Conservation (phyloP, 2,888 invertebrate genomes). For the Thecocarcelia acutangulata region DNA sequence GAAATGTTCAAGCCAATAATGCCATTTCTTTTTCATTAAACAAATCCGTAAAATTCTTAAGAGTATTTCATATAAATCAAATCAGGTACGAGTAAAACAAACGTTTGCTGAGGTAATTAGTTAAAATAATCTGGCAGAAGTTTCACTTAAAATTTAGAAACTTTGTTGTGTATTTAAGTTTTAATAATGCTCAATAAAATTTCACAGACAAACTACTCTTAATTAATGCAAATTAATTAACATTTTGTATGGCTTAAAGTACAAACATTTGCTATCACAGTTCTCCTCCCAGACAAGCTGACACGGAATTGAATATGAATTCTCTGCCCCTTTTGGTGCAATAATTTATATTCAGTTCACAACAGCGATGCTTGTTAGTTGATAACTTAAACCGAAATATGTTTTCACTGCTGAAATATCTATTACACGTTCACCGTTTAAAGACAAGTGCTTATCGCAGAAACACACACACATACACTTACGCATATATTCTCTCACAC, state of each 20-base stretch:
- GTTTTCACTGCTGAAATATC: slow-evolving; percentile 17
- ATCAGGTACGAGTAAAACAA: background rate
- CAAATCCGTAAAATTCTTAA: background rate
- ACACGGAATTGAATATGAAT: background rate
- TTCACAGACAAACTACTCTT: slow-evolving; percentile 13
- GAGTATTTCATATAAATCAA: background rate
- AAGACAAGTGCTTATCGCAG: background rate
- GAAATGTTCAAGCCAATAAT: background rate
- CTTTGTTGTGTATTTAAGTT: background rate
- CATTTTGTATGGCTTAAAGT: slow-evolving; percentile 26
- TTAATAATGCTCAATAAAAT: slow-evolving; percentile 7
- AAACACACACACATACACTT: background rate
- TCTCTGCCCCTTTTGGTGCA: background rate
- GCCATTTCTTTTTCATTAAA: too few species aligned
- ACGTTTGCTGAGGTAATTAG: too few species aligned
- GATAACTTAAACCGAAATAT: slow-evolving; percentile 34
- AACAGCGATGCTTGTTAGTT: slow-evolving; percentile 6
- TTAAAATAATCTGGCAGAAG: background rate
- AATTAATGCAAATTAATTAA: slow-evolving; percentile 60
- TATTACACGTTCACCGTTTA: slow-evolving; percentile 11
- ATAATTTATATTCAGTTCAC: slow-evolving; percentile 20
- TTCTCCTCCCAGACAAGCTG: background rate
- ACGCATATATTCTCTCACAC: too few species aligned
- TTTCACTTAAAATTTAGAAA: background rate
- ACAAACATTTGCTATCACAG: background rate